These are phyloP conservation scores for Hemichromis elongatus DNA, from an alignment of 2,113 vertebrate species.

Conservation along the genomic window DNA sequence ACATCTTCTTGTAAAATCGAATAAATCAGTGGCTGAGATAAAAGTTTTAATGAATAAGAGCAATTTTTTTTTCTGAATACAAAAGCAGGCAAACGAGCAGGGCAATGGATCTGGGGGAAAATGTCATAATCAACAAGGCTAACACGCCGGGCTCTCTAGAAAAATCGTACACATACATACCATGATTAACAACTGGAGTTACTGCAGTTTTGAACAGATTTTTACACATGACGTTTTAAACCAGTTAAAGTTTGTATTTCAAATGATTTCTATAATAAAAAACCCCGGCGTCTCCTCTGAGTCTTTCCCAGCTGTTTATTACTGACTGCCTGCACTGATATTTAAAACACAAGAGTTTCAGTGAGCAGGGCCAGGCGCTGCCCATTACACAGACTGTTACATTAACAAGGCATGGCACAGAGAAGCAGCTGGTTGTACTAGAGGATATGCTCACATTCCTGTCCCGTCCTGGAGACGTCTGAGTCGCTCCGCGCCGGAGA, in stretches of 20 bases:
- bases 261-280: background rate
- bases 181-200: background rate
- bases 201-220: background rate
- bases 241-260: background rate
- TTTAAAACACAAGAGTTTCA: background rate
- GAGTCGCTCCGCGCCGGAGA: background rate
- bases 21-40: background rate
- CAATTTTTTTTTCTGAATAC: background rate
- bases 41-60: background rate
- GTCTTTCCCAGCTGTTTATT: slow-evolving; percentile 3
- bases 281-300: background rate
- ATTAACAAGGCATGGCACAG: slow-evolving; percentile 39
- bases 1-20: background rate
- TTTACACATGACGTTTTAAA: background rate
- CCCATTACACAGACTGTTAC: slow-evolving; percentile 15
- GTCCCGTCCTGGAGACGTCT: slow-evolving; percentile 21
- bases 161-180: background rate
- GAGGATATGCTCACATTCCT: slow-evolving; percentile 28
- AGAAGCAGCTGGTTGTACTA: slow-evolving; percentile 38
- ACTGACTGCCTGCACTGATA: background rate
- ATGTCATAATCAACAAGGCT: background rate
- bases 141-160: background rate
- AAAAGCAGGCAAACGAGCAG: background rate
- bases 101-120: background rate
- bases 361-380: slow-evolving; percentile 10